These are phyloP conservation scores for Oryzias melastigma DNA, from an alignment of 2,113 vertebrate genomes.

Conservation along the genomic window DNA sequence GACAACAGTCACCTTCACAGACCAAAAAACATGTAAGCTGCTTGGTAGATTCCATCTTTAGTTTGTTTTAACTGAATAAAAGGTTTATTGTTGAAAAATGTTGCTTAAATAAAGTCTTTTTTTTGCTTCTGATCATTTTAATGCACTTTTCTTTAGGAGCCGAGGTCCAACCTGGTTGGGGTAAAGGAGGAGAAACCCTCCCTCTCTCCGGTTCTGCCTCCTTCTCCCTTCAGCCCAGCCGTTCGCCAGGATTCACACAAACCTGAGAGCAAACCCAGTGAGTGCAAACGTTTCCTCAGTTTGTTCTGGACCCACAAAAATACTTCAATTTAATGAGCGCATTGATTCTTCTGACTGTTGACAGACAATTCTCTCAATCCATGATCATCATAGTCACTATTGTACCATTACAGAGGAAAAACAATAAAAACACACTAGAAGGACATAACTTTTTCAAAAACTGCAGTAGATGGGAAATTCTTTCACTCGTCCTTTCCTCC, in stretches of 20 bases:
- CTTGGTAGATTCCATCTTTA: no score
- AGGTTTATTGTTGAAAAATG: no score
- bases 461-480: no score
- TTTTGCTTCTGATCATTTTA: neutral
- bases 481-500: no score
- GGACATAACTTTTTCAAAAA: no score
- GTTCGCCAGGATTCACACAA: constrained; percentile 83
- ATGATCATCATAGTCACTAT: no score
- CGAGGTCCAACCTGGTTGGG: constrained; percentile 76
- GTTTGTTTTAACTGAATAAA: no score
- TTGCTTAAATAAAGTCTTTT: neutral
- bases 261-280: constrained; percentile 79
- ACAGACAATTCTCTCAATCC: no score
- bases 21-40: constrained; percentile 86
- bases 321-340: neutral
- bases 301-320: neutral
- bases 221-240: constrained; percentile 82
- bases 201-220: constrained; percentile 81
- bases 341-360: no score
- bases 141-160: constrained; percentile 72
- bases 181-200: constrained; percentile 86
- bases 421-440: no score
- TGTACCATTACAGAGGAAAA: no score
- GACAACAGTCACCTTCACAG: constrained; percentile 84
- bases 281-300: constrained; percentile 23